Evolutionary conservation across 1,140 invertebrate genomes (phyloP).

Genomic region (Catajapyx aquilonaris): DNA sequence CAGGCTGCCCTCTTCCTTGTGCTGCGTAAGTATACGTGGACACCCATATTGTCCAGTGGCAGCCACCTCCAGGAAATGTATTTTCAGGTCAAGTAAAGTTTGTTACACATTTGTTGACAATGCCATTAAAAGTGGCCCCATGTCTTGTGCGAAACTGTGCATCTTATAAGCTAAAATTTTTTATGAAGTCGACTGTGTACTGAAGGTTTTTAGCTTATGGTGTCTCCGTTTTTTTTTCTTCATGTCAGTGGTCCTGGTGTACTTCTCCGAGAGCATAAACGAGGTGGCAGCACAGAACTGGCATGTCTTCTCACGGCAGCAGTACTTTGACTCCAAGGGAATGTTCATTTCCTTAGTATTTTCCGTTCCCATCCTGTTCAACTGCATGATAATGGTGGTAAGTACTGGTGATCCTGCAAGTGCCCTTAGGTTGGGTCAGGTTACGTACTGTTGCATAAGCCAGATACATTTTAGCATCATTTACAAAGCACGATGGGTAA

Average conservation of each 20-base stretch:
- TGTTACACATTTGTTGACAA: slow-evolving; percentile 4
- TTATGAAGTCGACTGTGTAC: not conserved
- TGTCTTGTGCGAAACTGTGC: not conserved
- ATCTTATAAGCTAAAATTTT: not conserved
- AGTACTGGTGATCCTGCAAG: too few relatives aligned
- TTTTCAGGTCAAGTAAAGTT: slow-evolving; percentile 4
- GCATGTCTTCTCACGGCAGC: slow-evolving; percentile 29
- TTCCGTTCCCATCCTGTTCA: slow-evolving; percentile 69
- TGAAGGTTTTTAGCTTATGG: slow-evolving; percentile 4
- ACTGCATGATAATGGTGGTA: slow-evolving; percentile 84
- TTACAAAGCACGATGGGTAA: too few relatives aligned
- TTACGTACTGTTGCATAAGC: too few relatives aligned
- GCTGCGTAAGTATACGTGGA: slow-evolving; percentile 45
- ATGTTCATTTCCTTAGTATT: slow-evolving; percentile 81
- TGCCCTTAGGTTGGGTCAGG: too few relatives aligned
- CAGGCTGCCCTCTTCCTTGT: slow-evolving; percentile 61
- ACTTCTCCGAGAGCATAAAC: slow-evolving; percentile 73
- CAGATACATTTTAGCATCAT: too few relatives aligned
- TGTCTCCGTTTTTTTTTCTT: slow-evolving; percentile 15
- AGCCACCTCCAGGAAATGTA: slow-evolving; percentile 1
- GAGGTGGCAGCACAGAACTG: slow-evolving; percentile 42
- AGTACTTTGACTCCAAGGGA: slow-evolving; percentile 82
- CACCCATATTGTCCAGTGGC: too few relatives aligned
- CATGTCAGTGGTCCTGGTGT: slow-evolving; percentile 54
- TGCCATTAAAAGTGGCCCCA: slow-evolving; percentile 4